Evolutionary conservation across 2,797 vertebrate species (phyloP), one percentile per base, ranked within the genome.

Genomic region (Salmo trutta): DNA sequence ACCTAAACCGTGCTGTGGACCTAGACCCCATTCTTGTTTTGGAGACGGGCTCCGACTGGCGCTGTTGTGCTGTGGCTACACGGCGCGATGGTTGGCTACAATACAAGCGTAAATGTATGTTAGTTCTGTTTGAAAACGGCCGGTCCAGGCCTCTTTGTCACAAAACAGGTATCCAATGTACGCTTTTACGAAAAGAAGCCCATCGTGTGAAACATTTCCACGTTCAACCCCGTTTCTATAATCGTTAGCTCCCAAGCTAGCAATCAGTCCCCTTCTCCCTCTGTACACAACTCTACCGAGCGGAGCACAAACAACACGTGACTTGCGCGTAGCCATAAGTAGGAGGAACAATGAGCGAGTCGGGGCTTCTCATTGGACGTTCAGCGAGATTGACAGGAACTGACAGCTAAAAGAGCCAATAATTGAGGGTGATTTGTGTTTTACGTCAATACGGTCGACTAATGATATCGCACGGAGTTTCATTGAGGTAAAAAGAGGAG

Each of bases 271-370:
- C 79, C 90, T 85, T 86, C 91, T 90, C 79, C 79, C 78, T 85
- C 79, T 82, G 88, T 90, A 94, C 95, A 91, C 93, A 93, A 90
- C 91, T 95, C 89, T 90, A 92, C 90, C 82, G 93, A 93, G 91
- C 91, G 86, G 82, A 91, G 96, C 96, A 95, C 96, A 97, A 97
- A 97, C 96, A 96, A 95, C 96, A 96, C 95, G 93, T 96, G 96
- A 96, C 92, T 81, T 79, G n/a, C 84, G 90, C 91, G 93, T 93
- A 93, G 81, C 64, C 59, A 14, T 33, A 5, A 77, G 74, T 67
- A 77, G 90, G 88, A 72, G 92, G 92, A 67, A 80, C 84, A 68
- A 84, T 74, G 62, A 21, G 1, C 0, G 31, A 1, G 0, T 16
- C 2, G 0, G 36, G 62, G 1, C 0, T 15, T 29, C 10, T 33